phyloP scores from a whole-genome alignment of 1,140 invertebrate genomes.

The Conus ventricosus region DNA sequence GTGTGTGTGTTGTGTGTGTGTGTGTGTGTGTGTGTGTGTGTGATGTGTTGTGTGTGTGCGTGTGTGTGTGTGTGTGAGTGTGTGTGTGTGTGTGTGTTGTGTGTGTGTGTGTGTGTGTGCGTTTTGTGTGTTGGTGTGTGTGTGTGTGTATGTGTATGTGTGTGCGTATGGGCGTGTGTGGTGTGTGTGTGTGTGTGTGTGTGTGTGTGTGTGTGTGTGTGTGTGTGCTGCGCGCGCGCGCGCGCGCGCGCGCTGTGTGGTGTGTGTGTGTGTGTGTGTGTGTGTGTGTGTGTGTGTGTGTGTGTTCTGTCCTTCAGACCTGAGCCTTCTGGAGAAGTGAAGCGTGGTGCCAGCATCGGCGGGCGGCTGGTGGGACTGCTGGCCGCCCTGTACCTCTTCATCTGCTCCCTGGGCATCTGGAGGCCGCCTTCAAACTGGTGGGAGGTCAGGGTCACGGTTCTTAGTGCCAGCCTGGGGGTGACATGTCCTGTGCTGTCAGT shows the following conservation, averaged over 20 bases:
- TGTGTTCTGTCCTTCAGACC: conserved; percentile 13
- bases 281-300: conserved; percentile 10
- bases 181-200: too few relatives aligned
- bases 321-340: neutral
- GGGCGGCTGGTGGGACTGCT: conserved; percentile 48
- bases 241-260: neutral
- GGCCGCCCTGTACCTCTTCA: conserved; percentile 78
- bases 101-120: conserved; percentile 7
- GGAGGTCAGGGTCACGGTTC: conserved; percentile 72
- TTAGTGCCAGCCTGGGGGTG: too few relatives aligned
- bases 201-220: too few relatives aligned
- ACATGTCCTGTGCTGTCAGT: neutral
- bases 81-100: conserved; percentile 10
- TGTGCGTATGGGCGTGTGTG: neutral
- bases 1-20: too few relatives aligned
- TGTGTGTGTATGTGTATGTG: conserved; percentile 6
- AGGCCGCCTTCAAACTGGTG: conserved; percentile 78
- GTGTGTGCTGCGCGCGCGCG: neutral
- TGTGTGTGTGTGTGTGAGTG: neutral
- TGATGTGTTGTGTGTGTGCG: too few relatives aligned
- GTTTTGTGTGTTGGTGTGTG: too few relatives aligned
- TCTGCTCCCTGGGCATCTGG: conserved; percentile 80
- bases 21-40: too few relatives aligned
- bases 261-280: conserved; percentile 10
- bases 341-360: neutral